Conservation (phyloP, 35 echinoderm and acorn worm genomes). For the Patiria miniata region DNA sequence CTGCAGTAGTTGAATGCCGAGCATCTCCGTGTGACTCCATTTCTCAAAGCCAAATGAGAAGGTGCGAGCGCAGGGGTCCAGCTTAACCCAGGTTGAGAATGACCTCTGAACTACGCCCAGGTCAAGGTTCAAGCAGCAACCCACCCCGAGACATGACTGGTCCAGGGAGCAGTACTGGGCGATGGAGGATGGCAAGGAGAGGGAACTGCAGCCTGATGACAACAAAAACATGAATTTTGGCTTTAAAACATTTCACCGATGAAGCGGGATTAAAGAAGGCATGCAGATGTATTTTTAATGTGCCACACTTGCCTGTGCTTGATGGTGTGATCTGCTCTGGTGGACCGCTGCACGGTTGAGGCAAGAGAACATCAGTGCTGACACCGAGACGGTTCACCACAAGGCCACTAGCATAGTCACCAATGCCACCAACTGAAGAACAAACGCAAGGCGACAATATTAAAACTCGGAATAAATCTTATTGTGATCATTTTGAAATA, state of each 20-base stretch:
- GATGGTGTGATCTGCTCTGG: conserved; percentile 32
- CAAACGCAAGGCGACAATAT: neutral
- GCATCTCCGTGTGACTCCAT: conserved; percentile 17
- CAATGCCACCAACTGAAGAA: neutral
- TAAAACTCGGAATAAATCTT: too few species aligned
- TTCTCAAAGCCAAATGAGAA: conserved; percentile 41
- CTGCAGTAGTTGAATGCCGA: neutral
- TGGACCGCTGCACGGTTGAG: conserved; percentile 26
- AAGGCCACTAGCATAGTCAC: conserved; percentile 11
- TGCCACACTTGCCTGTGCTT: neutral
- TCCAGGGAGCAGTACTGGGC: neutral
- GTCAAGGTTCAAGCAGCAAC: conserved; percentile 36
- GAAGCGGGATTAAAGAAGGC: neutral
- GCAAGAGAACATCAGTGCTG: conserved; percentile 25
- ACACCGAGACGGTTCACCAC: conserved; percentile 23
- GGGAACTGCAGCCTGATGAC: conserved; percentile 7
- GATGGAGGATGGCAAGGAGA: neutral
- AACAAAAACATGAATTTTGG: neutral
- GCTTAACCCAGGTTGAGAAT: conserved; percentile 33
- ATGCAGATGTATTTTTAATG: neutral
- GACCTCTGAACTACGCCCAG: conserved; percentile 4
- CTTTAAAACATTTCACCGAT: neutral
- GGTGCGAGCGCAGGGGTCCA: conserved; percentile 7
- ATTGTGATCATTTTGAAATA: neutral
- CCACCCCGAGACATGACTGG: conserved; percentile 16